Base-by-base conservation (phyloP, 2,888 invertebrate genomes). In the Thymelicus lineola region DNA sequence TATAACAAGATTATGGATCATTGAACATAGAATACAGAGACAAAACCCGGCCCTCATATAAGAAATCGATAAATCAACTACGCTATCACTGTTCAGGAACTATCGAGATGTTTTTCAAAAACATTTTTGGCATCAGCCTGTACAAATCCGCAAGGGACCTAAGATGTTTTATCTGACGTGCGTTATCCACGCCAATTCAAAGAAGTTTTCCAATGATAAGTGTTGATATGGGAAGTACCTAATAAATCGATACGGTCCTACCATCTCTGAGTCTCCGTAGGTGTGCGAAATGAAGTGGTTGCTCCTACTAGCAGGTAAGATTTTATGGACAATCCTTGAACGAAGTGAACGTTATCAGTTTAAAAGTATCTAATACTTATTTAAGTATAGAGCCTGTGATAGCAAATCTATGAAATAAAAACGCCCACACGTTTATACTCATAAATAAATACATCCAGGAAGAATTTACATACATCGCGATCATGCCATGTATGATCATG, bases 271-370 rank as follows among this genome's bases (percentile, higher is more conserved):
- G 64, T 59, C 63, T 61, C 38, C 12, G 48, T 38, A 58, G 59
- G 68, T 64, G 57, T 35, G 15, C 77, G 76, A 75, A 72, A 91
- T 91, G 91, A 86, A 82, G 86, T 81, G 86, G 82, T 73, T 90
- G 58, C 71, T 90, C 63, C 72, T 90, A 36, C 75, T 91, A 48
- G 84, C 90, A 81, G 91, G 91, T 91, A 77, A 72, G 80, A 50
- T 50, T 53, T 61, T 61, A 61, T 28, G 60, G 12, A 9, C 20
- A 45, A 38, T 9, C 59, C 15, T 12, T 20, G 6, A 59, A 12
- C 17, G 17, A 38, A 59, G 10, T 36, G 14, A 10, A 14, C 12
- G 9, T 10, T 42, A 28, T 28, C 28, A 28, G 3, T 28, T 28
- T 28, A 28, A 3, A 3, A 28, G 28, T 28, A 20, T 1, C n/a